These are phyloP conservation scores for Baccha elongata DNA, from an alignment of 2,888 invertebrate genomes.

Conservation along the genomic window DNA sequence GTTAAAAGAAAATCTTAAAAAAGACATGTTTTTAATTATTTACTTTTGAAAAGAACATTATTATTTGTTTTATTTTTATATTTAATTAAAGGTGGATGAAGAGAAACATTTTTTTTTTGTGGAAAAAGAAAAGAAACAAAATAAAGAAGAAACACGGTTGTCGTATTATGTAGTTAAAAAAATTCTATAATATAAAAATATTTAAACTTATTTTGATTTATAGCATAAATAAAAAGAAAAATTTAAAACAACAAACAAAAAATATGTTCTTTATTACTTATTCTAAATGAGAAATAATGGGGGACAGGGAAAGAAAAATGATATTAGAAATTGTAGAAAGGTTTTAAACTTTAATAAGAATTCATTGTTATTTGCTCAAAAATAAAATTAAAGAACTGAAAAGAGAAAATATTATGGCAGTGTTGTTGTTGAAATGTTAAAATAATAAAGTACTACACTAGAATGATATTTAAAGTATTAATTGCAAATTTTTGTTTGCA, in stretches of 20 bases:
- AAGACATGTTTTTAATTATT: conserved; percentile 53
- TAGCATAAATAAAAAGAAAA: conserved; percentile 57
- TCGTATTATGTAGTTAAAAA: conserved; percentile 72
- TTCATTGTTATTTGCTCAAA: conserved; percentile 54
- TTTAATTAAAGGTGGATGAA: conserved; percentile 30
- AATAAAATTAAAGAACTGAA: conserved; percentile 46
- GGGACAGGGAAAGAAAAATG: conserved; percentile 4
- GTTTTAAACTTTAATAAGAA: conserved; percentile 27
- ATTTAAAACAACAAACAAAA: conserved; percentile 31
- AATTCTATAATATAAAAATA: conserved; percentile 70
- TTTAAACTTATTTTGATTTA: conserved; percentile 69
- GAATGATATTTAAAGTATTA: conserved; percentile 51
- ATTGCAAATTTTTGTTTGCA: conserved; percentile 49
- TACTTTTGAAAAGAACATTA: conserved; percentile 31
- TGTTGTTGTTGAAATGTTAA: conserved; percentile 61
- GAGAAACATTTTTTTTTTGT: conserved; percentile 19
- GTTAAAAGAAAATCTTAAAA: conserved; percentile 33
- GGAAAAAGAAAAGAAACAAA: not conserved
- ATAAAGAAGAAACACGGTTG: conserved; percentile 57
- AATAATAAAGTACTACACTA: conserved; percentile 12
- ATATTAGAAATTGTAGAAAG: conserved; percentile 17
- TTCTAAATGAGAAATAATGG: conserved; percentile 34
- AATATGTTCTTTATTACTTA: conserved; percentile 42
- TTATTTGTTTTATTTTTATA: conserved; percentile 23
- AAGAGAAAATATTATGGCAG: conserved; percentile 72